phyloP scores from a whole-genome alignment of 2,888 invertebrate genomes.

The Biston betularia region DNA sequence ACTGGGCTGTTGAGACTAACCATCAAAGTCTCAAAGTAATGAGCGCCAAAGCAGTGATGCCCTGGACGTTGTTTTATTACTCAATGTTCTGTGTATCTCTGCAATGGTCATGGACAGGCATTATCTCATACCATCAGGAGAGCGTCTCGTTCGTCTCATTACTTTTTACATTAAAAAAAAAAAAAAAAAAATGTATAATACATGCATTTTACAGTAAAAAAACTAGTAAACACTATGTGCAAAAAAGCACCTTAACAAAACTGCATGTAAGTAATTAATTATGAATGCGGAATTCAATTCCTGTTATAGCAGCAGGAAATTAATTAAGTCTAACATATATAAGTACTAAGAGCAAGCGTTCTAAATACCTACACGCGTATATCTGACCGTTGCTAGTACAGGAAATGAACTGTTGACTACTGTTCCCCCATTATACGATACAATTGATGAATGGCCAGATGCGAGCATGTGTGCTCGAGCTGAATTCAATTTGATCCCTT shows the following conservation, averaged over 20 bases:
- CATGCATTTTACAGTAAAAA: too few species aligned
- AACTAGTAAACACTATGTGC: not conserved
- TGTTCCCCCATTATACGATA: slow-evolving; percentile 75
- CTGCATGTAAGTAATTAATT: slow-evolving; percentile 5
- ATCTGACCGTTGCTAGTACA: slow-evolving; percentile 52
- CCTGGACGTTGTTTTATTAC: too few species aligned
- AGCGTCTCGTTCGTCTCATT: too few species aligned
- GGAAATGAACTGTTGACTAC: slow-evolving; percentile 77
- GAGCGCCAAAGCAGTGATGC: too few species aligned
- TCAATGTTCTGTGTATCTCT: too few species aligned
- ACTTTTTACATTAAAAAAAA: too few species aligned
- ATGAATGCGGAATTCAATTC: slow-evolving; percentile 34
- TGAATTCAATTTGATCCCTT: slow-evolving; percentile 81
- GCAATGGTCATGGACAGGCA: too few species aligned
- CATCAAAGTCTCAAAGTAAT: too few species aligned
- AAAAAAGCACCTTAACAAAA: not conserved
- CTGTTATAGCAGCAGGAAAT: slow-evolving; percentile 46
- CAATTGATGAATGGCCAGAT: slow-evolving; percentile 80
- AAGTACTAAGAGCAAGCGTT: slow-evolving; percentile 21
- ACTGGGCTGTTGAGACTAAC: too few species aligned
- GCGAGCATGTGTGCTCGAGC: slow-evolving; percentile 77
- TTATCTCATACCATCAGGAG: too few species aligned
- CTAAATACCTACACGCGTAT: slow-evolving; percentile 42
- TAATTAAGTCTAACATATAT: slow-evolving; percentile 45
- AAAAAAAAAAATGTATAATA: too few species aligned